These are phyloP conservation scores for Drosophila rufa DNA, from an alignment of 1,140 invertebrate genomes.

Conservation along the genomic window DNA sequence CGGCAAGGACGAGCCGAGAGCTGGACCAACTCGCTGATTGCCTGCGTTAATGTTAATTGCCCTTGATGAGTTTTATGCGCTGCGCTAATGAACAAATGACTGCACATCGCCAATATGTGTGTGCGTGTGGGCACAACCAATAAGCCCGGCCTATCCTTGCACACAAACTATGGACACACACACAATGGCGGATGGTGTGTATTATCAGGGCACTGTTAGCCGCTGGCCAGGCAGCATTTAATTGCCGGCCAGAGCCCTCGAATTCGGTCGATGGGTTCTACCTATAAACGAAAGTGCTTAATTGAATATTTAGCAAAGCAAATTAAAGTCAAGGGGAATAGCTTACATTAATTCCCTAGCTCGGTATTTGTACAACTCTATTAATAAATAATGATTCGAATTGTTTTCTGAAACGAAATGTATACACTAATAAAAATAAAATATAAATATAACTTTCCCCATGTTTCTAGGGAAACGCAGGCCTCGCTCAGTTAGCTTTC, in stretches of 20 bases:
- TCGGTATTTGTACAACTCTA: no score
- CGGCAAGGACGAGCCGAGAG: conserved; percentile 34
- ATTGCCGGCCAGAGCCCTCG: conserved; percentile 50
- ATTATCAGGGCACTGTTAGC: conserved; percentile 23
- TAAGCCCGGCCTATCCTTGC: conserved; percentile 19
- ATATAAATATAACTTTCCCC: no score
- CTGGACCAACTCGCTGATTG: conserved; percentile 60
- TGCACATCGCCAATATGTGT: conserved; percentile 74
- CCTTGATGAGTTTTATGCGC: conserved; percentile 83
- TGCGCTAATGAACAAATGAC: conserved; percentile 81
- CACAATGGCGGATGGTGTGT: background rate
- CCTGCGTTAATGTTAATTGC: conserved; percentile 82
- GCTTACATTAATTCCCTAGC: background rate
- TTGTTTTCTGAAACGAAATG: no score
- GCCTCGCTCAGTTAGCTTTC: background rate
- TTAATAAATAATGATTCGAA: background rate
- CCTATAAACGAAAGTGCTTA: conserved; percentile 38
- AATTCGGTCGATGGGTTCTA: conserved; percentile 10
- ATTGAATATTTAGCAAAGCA: conserved; percentile 64
- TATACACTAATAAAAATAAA: background rate
- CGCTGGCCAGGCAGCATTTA: conserved; percentile 49
- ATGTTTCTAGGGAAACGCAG: background rate
- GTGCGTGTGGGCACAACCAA: conserved; percentile 9
- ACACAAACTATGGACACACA: conserved; percentile 19
- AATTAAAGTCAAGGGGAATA: conserved; percentile 34